These are phyloP conservation scores for Puntigrus tetrazona DNA, from an alignment of 2,113 vertebrate genomes.

Conservation along the genomic window DNA sequence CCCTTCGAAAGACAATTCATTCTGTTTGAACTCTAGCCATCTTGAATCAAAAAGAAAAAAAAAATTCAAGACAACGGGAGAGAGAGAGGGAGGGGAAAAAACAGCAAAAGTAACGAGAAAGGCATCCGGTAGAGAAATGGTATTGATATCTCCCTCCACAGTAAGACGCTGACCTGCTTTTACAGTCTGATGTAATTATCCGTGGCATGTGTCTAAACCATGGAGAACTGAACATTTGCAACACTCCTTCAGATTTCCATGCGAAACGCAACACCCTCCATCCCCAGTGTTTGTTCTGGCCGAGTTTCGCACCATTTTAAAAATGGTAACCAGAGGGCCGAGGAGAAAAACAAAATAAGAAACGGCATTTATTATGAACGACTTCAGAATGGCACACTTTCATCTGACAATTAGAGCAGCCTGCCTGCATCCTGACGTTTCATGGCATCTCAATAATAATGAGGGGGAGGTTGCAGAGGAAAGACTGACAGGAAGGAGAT, in stretches of 20 bases:
- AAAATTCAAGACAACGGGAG: background rate
- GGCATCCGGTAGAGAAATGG: slow-evolving; percentile 24
- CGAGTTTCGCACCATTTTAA: slow-evolving; percentile 33
- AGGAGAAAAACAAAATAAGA: slow-evolving; percentile 31
- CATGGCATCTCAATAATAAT: slow-evolving; percentile 36
- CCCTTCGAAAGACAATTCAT: background rate
- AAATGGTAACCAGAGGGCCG: slow-evolving; percentile 25
- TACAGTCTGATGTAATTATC: slow-evolving; percentile 53
- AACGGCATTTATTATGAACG: slow-evolving; percentile 54
- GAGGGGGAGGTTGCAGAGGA: slow-evolving; percentile 28
- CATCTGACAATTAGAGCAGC: slow-evolving; percentile 50
- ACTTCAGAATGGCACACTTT: slow-evolving; percentile 48
- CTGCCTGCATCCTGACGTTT: slow-evolving; percentile 37
- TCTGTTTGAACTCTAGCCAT: slow-evolving; percentile 6
- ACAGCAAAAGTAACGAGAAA: background rate
- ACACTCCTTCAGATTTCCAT: slow-evolving; percentile 51
- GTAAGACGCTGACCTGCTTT: slow-evolving; percentile 37
- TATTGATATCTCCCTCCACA: slow-evolving; percentile 29
- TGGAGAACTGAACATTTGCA: slow-evolving; percentile 44
- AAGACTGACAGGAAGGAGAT: slow-evolving; percentile 13
- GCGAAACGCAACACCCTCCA: slow-evolving; percentile 28
- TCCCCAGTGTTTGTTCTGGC: slow-evolving; percentile 42
- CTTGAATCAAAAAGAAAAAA: slow-evolving; percentile 3
- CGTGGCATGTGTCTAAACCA: slow-evolving; percentile 50
- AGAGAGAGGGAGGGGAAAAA: background rate